Evolutionary conservation across 2,888 invertebrate species (phyloP).

Genomic region (Magallana nippona): DNA sequence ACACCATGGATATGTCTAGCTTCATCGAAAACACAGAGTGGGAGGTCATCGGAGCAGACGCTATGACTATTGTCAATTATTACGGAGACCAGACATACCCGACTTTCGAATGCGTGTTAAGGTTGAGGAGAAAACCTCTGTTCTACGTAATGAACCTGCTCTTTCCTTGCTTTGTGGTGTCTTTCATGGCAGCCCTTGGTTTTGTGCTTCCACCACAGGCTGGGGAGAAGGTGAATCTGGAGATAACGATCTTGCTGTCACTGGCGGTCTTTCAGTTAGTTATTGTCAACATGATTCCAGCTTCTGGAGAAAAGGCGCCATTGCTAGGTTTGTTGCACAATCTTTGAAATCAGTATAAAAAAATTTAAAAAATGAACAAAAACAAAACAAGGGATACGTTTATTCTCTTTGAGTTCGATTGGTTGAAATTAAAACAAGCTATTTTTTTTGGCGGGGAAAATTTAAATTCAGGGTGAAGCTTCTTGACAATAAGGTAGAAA

Average conservation of each 20-base stretch:
- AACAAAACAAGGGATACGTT: no score
- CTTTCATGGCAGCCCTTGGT: constrained; percentile 65
- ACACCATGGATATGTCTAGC: constrained; percentile 49
- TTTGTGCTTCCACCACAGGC: constrained; percentile 73
- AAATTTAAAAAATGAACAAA: no score
- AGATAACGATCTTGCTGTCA: constrained; percentile 71
- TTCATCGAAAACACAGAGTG: constrained; percentile 62
- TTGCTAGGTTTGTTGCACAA: constrained; percentile 64
- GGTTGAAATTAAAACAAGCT: no score
- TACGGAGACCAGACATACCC: constrained; percentile 53
- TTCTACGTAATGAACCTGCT: constrained; percentile 72
- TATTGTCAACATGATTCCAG: constrained; percentile 71
- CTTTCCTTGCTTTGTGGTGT: constrained; percentile 72
- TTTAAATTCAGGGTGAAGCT: no score
- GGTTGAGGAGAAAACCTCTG: constrained; percentile 63
- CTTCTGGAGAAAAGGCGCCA: constrained; percentile 69
- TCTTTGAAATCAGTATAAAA: no score
- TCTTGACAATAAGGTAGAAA: no score
- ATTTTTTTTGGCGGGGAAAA: no score
- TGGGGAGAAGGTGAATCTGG: constrained; percentile 72
- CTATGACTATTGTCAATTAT: constrained; percentile 40
- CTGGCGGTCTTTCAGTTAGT: constrained; percentile 72
- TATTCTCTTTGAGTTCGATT: no score
- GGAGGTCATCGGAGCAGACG: constrained; percentile 49
- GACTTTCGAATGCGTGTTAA: constrained; percentile 50